Percentiles rank a stretch among this genome's conserved stretches.
These are phyloP conservation scores for Brachynemurus nebulosus DNA, from an alignment of 2,888 invertebrate species.

Conservation along the genomic window DNA sequence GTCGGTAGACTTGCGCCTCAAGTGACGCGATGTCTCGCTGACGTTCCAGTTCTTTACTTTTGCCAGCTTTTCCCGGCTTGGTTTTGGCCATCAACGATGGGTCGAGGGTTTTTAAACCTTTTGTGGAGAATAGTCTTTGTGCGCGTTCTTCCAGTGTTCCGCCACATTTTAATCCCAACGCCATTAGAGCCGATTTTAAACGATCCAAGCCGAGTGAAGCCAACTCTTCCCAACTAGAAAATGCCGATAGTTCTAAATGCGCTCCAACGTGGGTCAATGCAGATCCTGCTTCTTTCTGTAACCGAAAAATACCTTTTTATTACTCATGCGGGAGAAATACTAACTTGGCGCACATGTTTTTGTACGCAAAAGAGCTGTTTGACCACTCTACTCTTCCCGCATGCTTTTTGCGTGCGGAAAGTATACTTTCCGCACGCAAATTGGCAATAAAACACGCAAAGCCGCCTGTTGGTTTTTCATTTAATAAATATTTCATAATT, in stretches of 20 bases:
- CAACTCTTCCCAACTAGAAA: conserved; percentile 92
- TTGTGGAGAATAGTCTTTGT: conserved; percentile 88
- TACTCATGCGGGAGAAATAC: background rate
- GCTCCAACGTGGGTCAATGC: conserved; percentile 91
- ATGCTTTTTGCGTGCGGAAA: too few species aligned
- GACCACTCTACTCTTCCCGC: too few species aligned
- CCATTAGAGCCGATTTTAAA: conserved; percentile 93
- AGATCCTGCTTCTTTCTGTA: conserved; percentile 80
- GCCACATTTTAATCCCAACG: conserved; percentile 93
- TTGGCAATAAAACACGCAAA: too few species aligned
- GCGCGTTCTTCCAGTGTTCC: conserved; percentile 97
- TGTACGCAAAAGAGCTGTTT: too few species aligned
- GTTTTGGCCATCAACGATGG: conserved; percentile 84
- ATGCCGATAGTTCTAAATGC: conserved; percentile 94
- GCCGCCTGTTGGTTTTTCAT: too few species aligned
- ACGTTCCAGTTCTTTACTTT: conserved; percentile 47
- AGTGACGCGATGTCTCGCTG: conserved; percentile 78
- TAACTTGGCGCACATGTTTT: too few species aligned
- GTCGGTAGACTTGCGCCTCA: conserved; percentile 81
- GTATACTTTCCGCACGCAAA: too few species aligned
- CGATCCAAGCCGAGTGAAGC: conserved; percentile 94
- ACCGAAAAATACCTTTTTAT: conserved; percentile 18
- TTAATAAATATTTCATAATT: too few species aligned
- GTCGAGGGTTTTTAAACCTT: conserved; percentile 87
- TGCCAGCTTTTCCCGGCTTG: conserved; percentile 54